Conservation (phyloP, 37 sponge, comb jelly and placozoan genomes). For the Corticium candelabrum region DNA sequence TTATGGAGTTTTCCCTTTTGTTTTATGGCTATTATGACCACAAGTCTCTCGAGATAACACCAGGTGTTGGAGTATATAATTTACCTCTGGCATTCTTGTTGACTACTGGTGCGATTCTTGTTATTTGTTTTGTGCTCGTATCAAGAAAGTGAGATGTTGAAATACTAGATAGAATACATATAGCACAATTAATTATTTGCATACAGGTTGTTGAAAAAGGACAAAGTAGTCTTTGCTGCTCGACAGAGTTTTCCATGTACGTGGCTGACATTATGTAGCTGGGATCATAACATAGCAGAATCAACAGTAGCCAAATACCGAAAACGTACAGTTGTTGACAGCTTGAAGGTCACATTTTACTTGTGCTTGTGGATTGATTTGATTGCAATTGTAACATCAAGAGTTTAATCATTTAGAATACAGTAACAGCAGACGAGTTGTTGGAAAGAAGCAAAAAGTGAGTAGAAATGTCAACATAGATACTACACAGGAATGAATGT, state of each 20-base stretch:
- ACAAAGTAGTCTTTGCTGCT: background rate
- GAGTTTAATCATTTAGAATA: no score
- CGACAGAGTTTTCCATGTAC: background rate
- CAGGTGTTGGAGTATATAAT: constrained; percentile 30
- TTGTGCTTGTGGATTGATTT: no score
- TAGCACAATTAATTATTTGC: background rate
- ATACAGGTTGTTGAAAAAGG: background rate
- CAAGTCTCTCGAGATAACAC: constrained; percentile 21
- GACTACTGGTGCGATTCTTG: constrained; percentile 24
- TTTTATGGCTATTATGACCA: constrained; percentile 81
- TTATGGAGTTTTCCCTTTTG: constrained; percentile 6
- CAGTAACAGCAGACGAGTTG: no score
- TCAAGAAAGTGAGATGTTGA: background rate
- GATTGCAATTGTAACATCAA: no score
- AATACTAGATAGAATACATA: background rate
- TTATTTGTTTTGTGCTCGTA: constrained; percentile 9
- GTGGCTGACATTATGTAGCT: background rate
- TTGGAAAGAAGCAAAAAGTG: no score
- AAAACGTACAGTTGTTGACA: background rate
- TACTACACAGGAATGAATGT: no score
- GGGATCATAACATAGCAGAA: background rate
- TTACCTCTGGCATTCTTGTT: constrained; percentile 64
- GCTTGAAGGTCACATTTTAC: background rate
- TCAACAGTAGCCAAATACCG: background rate
- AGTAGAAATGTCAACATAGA: no score